Base-by-base conservation (phyloP, 2,888 invertebrate genomes). In the Bugulina stolonifera region DNA sequence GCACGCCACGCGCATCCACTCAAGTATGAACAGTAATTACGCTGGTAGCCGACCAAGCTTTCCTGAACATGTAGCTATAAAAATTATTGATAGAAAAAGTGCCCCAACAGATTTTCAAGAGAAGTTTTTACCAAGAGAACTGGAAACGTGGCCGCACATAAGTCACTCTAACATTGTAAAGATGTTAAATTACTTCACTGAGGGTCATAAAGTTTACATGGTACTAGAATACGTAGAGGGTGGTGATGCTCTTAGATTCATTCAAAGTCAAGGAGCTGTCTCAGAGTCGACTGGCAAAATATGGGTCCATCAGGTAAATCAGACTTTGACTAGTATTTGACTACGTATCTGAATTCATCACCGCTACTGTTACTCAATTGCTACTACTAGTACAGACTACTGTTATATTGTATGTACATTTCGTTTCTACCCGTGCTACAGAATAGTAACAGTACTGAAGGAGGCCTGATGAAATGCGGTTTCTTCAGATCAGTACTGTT, bases 201-300 rank as follows among this genome's bases (percentile, higher is more conserved):
- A 79, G n/a, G 57, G 64, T 43, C 52, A 70, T 23, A 55, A 73
- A n/a, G 79, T 83, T 2, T 86, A 83, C 74, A 82, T 86, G 79
- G 78, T 86, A 18, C 79, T 85, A 73, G 85, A 86, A 75, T 85
- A 80, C 74, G 85, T 83, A 10, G 77, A 77, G 71, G 80, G 82
- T 52, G 86, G 86, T 3, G 86, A 86, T 75, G 80, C 84, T 71
- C 77, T 86, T 35, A 77, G 80, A 1, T 84, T 80, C 74, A 83
- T 86, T 22, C 86, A 86, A 76, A 79, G 80, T 57, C 77, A 80
- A 27, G 86, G 86, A 1, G 82, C 85, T 1, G 77, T 85, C 43
- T 77, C 79, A 32, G 85, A 86, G 74, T 71, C 74, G 2, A 73
- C 78, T 43, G 82, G 83, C 5, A 78, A 79, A 57, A 76, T 75